Evolutionary conservation across 1,140 invertebrate genomes (phyloP), one percentile per base, ranked within the genome.

Genomic region (Trichonephila inaurata): DNA sequence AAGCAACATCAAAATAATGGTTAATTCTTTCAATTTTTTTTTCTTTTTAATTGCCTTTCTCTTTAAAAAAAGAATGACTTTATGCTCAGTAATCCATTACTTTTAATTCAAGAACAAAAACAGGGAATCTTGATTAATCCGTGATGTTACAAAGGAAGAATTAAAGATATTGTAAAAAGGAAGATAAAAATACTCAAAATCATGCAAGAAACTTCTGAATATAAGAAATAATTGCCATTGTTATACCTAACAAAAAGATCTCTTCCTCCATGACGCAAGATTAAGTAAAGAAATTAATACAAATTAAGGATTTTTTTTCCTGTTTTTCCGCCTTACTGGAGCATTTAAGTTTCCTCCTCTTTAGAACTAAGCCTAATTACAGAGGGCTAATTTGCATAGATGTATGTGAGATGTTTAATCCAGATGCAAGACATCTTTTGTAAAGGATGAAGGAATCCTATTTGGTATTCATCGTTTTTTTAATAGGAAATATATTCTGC

Each of bases 271-370:
- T 28, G 28, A 72, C 69, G 24, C 24, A 72, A 72, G 69, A 72
- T 72, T 72, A 72, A 72, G 28, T 14, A 72, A 72, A 28, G 69
- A 72, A 72, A 72, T 72, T 72, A 72, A 72, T 33, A 72, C 24
- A 72, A 72, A 72, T 72, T 24, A 64, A 64, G 69, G n/a, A 72
- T 33, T 28, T 28, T 72, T 72, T 72, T 72, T 72, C 28, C 10
- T 72, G 28, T 28, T 33, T 16, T 33, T 72, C 24, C 5, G 69
- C 69, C 10, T 72, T 24, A 16, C 14, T 72, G 24, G 24, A 33
- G 69, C 21, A 72, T 24, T 72, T 14, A 72, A 33, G 28, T 33
- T 28, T 72, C 28, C 24, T 28, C 14, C 28, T 18, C 69, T 14
- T 33, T 28, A 72, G 69, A 28, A 16, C 12, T 2, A 72, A 28